These are phyloP conservation scores for Spongilla lacustris DNA, from an alignment of 37 sponge, comb jelly and placozoan species.

Conservation along the genomic window DNA sequence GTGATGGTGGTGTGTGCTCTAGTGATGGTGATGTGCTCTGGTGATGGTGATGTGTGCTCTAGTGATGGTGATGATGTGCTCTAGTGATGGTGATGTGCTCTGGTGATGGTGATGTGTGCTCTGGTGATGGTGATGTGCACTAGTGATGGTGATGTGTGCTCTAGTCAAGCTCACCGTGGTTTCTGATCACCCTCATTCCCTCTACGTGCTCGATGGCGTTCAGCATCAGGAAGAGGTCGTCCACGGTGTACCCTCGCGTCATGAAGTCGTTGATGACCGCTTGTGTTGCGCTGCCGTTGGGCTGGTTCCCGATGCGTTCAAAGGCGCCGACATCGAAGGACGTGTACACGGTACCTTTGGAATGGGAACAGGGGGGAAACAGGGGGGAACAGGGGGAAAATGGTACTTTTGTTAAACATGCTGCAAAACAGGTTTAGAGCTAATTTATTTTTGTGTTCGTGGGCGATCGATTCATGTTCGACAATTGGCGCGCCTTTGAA, in stretches of 20 bases:
- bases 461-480: background rate
- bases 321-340: constrained; percentile 37
- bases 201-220: constrained; percentile 28
- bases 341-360: constrained; percentile 15
- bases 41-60: background rate
- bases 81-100: no score
- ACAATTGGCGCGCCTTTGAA: background rate
- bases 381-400: no score
- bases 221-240: constrained; percentile 49
- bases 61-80: no score
- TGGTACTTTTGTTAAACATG: no score
- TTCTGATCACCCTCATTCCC: constrained; percentile 43
- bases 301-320: constrained; percentile 23
- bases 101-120: no score
- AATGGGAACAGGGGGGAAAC: background rate
- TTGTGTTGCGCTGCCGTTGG: constrained; percentile 49
- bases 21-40: background rate
- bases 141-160: no score
- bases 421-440: no score
- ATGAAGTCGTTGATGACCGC: constrained; percentile 50
- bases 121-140: no score
- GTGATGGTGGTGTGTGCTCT: background rate
- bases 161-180: constrained; percentile 28
- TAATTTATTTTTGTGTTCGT: no score
- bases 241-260: constrained; percentile 32